phyloP scores from a whole-genome alignment of 1,140 invertebrate species.

The Drosophila erecta region DNA sequence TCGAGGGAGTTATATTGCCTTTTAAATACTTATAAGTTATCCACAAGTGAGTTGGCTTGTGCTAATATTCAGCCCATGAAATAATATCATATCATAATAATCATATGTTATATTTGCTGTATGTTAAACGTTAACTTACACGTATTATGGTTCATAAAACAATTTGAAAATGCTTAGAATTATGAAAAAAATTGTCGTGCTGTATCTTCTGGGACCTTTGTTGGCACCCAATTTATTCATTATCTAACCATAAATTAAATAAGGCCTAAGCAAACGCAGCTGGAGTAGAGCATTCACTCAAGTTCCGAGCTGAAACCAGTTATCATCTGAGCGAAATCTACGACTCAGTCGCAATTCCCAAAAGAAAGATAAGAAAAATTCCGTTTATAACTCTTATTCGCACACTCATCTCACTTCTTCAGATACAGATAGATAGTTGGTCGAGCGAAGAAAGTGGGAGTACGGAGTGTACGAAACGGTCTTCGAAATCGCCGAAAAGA shows the following conservation, averaged over 20 bases:
- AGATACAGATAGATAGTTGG: conserved; percentile 7
- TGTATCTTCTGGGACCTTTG: conserved; percentile 11
- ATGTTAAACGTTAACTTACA: no score
- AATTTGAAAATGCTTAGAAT: no score
- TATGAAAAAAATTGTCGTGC: neutral
- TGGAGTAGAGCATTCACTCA: conserved; percentile 26
- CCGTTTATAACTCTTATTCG: conserved; percentile 25
- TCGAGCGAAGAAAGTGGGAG: conserved; percentile 16
- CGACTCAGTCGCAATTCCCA: conserved; percentile 41
- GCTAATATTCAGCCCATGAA: neutral
- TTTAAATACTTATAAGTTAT: neutral
- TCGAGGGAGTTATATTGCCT: neutral
- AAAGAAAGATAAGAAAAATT: conserved; percentile 54
- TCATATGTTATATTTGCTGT: no score
- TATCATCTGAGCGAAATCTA: conserved; percentile 24
- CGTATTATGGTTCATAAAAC: no score
- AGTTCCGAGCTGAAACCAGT: conserved; percentile 30
- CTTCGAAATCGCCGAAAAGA: conserved; percentile 14
- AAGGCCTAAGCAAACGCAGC: conserved; percentile 40
- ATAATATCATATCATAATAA: no score
- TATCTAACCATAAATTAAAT: conserved; percentile 47
- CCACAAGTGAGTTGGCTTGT: neutral
- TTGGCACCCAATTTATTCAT: conserved; percentile 46
- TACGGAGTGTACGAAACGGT: neutral
- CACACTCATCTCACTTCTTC: neutral